Conservation (phyloP, 2,888 invertebrate species). For the Idaea biselata region DNA sequence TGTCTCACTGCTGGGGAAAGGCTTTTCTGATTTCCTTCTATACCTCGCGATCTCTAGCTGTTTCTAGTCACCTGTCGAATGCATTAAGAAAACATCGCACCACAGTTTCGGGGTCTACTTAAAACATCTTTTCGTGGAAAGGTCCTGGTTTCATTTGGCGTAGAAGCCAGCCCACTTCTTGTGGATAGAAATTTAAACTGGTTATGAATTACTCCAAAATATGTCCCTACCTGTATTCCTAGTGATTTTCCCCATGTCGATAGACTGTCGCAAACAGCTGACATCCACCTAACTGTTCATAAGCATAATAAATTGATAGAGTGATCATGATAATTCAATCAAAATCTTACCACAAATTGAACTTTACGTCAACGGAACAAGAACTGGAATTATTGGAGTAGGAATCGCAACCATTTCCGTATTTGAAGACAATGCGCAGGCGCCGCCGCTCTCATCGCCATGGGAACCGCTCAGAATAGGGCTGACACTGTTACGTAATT, state of each 20-base stretch:
- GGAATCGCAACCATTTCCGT: slow-evolving; percentile 48
- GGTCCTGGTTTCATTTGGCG: too few species aligned
- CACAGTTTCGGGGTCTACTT: too few species aligned
- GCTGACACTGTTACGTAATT: slow-evolving; percentile 35
- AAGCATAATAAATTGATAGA: background rate
- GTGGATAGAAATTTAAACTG: too few species aligned
- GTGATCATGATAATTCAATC: background rate
- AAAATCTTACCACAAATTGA: background rate
- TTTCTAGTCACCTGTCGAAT: too few species aligned
- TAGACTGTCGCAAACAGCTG: slow-evolving; percentile 1
- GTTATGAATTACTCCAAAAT: too few species aligned
- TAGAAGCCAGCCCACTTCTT: too few species aligned
- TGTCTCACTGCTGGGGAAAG: too few species aligned
- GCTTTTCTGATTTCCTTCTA: too few species aligned
- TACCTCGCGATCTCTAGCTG: too few species aligned
- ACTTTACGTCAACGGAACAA: background rate
- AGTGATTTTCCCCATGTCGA: background rate
- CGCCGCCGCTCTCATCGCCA: slow-evolving; percentile 54
- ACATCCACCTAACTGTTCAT: background rate
- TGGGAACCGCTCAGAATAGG: slow-evolving; percentile 58
- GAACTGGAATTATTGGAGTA: background rate
- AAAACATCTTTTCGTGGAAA: too few species aligned
- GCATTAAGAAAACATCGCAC: too few species aligned
- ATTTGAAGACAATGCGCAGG: slow-evolving; percentile 59
- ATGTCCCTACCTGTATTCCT: too few species aligned